Evolutionary conservation across 2,797 vertebrate species (phyloP).

Genomic region (Enteromius anoplus): DNA sequence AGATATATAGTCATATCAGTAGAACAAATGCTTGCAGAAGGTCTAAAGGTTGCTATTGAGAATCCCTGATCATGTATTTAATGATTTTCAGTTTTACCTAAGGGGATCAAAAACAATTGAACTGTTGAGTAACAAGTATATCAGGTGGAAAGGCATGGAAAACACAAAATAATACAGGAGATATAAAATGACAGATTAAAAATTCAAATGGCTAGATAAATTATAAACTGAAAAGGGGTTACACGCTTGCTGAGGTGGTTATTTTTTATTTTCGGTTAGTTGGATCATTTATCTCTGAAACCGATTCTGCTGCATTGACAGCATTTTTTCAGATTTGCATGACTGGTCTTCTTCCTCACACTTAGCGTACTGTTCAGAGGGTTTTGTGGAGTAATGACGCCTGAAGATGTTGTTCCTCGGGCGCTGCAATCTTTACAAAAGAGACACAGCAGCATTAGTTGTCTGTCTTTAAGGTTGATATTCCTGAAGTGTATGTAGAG

Average conservation of each 20-base stretch:
- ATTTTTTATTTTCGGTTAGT: background rate
- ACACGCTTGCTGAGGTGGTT: background rate
- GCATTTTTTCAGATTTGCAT: background rate
- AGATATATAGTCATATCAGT: background rate
- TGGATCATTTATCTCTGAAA: background rate
- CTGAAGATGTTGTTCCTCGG: background rate
- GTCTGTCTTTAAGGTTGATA: background rate
- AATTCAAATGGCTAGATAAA: background rate
- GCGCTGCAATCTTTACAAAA: background rate
- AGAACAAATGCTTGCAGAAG: background rate
- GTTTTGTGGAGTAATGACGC: conserved; percentile 4
- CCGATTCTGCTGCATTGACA: background rate
- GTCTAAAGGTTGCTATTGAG: background rate
- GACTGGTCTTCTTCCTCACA: background rate
- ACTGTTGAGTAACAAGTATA: background rate
- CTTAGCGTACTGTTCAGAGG: background rate
- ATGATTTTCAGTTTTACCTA: background rate
- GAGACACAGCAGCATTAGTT: background rate
- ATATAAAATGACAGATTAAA: background rate
- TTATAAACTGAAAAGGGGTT: background rate
- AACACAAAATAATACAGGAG: background rate
- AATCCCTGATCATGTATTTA: background rate
- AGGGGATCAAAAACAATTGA: background rate
- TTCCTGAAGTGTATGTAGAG: background rate
- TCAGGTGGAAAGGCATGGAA: background rate